These are phyloP conservation scores for Cisticola juncidis DNA, from an alignment of 2,113 vertebrate genomes.

Conservation along the genomic window DNA sequence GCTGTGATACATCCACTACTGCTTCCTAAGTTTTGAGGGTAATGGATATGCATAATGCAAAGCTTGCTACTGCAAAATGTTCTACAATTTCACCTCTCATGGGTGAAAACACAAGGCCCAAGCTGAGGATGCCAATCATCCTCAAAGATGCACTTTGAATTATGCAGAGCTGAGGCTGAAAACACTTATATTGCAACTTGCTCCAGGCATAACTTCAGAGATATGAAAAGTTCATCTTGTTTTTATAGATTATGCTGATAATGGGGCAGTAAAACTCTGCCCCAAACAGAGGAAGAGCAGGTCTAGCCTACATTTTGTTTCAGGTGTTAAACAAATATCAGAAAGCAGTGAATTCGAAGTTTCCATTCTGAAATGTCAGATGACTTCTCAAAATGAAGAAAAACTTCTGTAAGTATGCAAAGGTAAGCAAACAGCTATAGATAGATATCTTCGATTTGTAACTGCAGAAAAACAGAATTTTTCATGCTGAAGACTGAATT, in stretches of 20 bases:
- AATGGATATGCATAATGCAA: constrained; percentile 2
- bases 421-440: not conserved
- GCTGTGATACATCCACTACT: not conserved
- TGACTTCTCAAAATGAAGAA: not conserved
- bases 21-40: not conserved
- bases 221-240: not conserved
- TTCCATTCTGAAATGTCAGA: not conserved
- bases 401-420: not conserved
- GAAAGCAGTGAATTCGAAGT: not conserved
- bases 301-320: not conserved
- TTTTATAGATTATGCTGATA: not conserved
- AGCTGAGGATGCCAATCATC: not conserved
- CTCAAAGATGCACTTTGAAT: not conserved
- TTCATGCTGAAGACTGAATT: not conserved
- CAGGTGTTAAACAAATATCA: not conserved
- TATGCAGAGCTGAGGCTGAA: not conserved
- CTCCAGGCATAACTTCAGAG: not conserved
- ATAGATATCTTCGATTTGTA: not conserved
- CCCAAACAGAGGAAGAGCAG: not conserved
- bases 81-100: not conserved
- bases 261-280: not conserved
- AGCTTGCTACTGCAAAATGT: not conserved
- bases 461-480: not conserved
- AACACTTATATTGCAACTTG: not conserved
- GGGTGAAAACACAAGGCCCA: not conserved